These are phyloP conservation scores for Pararge aegeria DNA, from an alignment of 1,140 invertebrate species.

Conservation along the genomic window DNA sequence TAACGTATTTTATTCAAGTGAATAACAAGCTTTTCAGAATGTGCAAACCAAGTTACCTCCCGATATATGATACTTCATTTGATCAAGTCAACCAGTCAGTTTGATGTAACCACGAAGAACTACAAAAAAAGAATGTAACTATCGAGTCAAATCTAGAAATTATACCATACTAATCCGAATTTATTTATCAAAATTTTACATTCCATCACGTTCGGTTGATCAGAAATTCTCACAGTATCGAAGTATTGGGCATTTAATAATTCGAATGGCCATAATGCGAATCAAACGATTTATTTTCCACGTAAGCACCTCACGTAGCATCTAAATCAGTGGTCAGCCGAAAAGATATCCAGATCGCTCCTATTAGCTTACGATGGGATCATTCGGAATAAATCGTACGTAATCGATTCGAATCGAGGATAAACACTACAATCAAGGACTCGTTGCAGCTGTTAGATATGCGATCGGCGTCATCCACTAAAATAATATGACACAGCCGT, in stretches of 20 bases:
- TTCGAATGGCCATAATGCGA: constrained; percentile 69
- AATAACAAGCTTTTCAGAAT: too few species aligned
- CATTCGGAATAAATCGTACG: constrained; percentile 72
- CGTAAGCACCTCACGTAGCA: constrained; percentile 74
- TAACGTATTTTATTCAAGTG: too few species aligned
- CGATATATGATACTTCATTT: too few species aligned
- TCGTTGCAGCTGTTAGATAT: constrained; percentile 71
- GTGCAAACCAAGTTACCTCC: too few species aligned
- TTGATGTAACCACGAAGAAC: too few species aligned
- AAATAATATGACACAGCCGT: constrained; percentile 77
- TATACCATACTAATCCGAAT: background rate
- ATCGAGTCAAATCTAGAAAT: background rate
- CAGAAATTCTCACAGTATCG: constrained; percentile 71
- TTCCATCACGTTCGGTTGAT: constrained; percentile 60
- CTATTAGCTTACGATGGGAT: constrained; percentile 73
- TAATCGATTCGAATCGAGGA: constrained; percentile 73
- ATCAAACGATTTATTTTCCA: constrained; percentile 73
- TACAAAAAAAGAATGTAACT: background rate
- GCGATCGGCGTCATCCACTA: constrained; percentile 73
- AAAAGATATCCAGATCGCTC: constrained; percentile 69
- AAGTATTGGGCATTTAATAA: constrained; percentile 72
- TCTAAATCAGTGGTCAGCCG: constrained; percentile 67
- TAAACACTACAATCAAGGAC: constrained; percentile 75
- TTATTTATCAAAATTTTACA: constrained; percentile 28
- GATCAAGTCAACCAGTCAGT: too few species aligned